These are phyloP conservation scores for Phengaris alcon DNA, from an alignment of 2,888 invertebrate species.

Conservation along the genomic window DNA sequence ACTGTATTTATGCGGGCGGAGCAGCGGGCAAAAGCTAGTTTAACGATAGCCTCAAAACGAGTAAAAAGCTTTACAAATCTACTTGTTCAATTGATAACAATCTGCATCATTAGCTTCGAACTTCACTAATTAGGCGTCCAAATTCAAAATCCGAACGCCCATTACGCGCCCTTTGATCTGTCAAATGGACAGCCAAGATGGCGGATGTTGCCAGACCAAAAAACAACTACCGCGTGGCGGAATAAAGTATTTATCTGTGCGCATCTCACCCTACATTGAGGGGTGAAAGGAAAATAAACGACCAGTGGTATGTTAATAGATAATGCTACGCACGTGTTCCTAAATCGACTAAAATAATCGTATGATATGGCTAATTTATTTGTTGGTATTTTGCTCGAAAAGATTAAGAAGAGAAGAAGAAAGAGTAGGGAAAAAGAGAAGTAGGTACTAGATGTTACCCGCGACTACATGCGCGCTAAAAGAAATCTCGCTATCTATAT, in stretches of 20 bases:
- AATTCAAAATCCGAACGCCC: slow-evolving; percentile 59
- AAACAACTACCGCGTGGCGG: slow-evolving; percentile 36
- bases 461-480: too few species aligned
- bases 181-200: slow-evolving; percentile 68
- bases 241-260: slow-evolving; percentile 38
- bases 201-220: slow-evolving; percentile 43
- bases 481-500: too few species aligned
- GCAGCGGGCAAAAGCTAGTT: background rate
- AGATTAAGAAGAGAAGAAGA: too few species aligned
- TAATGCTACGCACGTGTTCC: slow-evolving; percentile 1
- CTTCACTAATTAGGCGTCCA: slow-evolving; percentile 50
- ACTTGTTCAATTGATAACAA: slow-evolving; percentile 14
- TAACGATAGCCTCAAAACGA: background rate
- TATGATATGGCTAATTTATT: background rate
- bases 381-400: background rate
- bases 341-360: slow-evolving; percentile 2
- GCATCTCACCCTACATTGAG: slow-evolving; percentile 43
- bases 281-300: slow-evolving; percentile 64
- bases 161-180: slow-evolving; percentile 60
- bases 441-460: too few species aligned
- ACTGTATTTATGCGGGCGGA: too few species aligned
- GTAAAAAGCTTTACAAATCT: background rate
- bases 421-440: too few species aligned
- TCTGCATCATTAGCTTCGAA: slow-evolving; percentile 17
- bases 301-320: slow-evolving; percentile 38